Evolutionary conservation across 2,113 vertebrate species (phyloP), one percentile per base, ranked within the genome.

Genomic region (Lepisosteus osseus): DNA sequence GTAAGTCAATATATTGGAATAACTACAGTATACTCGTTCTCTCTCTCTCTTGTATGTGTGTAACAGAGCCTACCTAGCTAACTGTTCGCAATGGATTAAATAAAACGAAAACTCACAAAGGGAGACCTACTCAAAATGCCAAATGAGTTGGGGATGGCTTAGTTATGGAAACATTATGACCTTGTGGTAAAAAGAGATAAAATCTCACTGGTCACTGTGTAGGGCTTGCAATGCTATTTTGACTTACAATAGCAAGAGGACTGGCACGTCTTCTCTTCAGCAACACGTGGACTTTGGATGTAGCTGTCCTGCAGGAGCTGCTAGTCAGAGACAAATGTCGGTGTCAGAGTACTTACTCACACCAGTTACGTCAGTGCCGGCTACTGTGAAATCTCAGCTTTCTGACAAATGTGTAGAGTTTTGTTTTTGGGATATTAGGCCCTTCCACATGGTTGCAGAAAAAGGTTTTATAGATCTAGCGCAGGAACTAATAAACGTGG

Each of bases 401-500:
- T 51, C 14, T n/a, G 65, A 14, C 15, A 73, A 57, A 54, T 73
- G 56, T 13, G 12, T 68, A 11, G 6, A 54, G 1, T 68, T 57
- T 56, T 73, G 56, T 42, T 62, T n/a, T 44, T 7, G 3, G 1
- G 56, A 68, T 61, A 73, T 73, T 47, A 3, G 54, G 3, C 29
- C 17, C 2, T 61, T 73, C 47, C 41, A 51, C 4, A 40, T 12
- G 4, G 62, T 64, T 6, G 14, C 62, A 29, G 17, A 17, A 40
- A 64, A 64, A 5, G 41, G 17, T 45, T 68, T 17, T 2, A 61
- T 73, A 47, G 43, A 65, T 3, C 59, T n/a, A 63, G 40, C 40
- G 3, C 67, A 69, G 29, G 29, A 74, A 17, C 72, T 64, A 57
- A 67, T 73, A 45, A 47, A 61, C 5, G 8, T 63, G 3, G 68